Conservation (phyloP, 2,797 vertebrate species). For the Rhadinocentrus ornatus region DNA sequence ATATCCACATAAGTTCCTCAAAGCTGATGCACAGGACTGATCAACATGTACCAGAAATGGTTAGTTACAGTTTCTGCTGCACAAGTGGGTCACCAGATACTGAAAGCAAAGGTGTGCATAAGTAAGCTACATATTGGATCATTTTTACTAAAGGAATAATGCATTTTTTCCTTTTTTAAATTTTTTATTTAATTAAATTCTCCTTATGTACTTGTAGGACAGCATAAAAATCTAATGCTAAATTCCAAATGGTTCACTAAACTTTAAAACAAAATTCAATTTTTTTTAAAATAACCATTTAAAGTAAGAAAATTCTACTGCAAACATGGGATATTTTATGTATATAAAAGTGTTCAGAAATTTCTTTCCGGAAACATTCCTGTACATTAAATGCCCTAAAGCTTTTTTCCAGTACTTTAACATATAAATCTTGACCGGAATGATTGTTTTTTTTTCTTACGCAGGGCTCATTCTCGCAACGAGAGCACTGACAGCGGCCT, state of each 20-base stretch:
- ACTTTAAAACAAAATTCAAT: not conserved
- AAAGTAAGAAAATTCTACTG: not conserved
- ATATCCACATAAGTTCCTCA: no score
- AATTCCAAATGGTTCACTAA: not conserved
- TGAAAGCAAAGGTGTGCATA: no score
- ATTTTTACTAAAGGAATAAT: not conserved
- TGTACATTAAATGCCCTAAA: no score
- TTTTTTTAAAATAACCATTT: not conserved
- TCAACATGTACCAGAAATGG: no score
- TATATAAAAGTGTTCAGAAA: not conserved
- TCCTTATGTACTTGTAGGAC: not conserved
- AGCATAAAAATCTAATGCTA: not conserved
- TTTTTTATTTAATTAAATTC: not conserved
- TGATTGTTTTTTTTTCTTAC: conserved; percentile 23
- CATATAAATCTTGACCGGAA: not conserved
- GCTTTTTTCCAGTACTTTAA: not conserved
- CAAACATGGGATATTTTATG: not conserved
- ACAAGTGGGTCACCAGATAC: no score
- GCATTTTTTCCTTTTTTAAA: not conserved
- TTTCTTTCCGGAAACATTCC: no score
- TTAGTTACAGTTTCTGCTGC: no score
- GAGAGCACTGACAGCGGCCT: conserved; percentile 96
- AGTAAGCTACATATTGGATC: not conserved
- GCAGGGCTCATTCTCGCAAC: conserved; percentile 93
- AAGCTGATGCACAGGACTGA: no score